A percentile compares a stretch with the other conserved stretches of the same genome.
Conservation (phyloP, 2,797 vertebrate genomes). For the Lithobates pipiens region DNA sequence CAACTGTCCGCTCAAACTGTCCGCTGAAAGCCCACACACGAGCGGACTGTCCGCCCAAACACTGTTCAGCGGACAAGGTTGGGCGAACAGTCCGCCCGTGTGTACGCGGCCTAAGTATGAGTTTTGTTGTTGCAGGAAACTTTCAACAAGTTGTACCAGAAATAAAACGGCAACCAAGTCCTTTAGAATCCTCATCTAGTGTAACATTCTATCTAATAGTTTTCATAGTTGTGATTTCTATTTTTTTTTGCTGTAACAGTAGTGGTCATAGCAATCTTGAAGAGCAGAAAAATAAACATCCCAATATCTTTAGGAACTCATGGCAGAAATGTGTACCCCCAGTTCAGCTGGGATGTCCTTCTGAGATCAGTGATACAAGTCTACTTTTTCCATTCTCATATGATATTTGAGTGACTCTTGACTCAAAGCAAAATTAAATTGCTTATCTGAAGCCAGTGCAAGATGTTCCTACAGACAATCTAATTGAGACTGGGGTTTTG, state of each 20-base stretch:
- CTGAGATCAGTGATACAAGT: conserved; percentile 46
- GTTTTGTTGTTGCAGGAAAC: conserved; percentile 85
- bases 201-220: conserved; percentile 24
- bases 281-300: conserved; percentile 14
- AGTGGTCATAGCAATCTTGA: not conserved
- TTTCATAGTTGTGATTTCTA: not conserved
- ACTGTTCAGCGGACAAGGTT: no score
- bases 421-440: conserved; percentile 65
- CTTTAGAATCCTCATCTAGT: conserved; percentile 2
- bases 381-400: conserved; percentile 55
- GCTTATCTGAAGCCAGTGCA: conserved; percentile 60
- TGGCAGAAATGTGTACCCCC: conserved; percentile 33
- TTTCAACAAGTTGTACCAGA: conserved; percentile 60
- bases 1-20: no score
- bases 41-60: no score
- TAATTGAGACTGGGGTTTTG: not conserved
- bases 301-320: conserved; percentile 21
- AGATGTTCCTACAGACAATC: not conserved
- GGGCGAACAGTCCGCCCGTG: no score
- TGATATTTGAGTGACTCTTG: conserved; percentile 62
- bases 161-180: conserved; percentile 9
- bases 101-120: no score
- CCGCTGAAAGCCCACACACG: no score
- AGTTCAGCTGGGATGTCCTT: conserved; percentile 19
- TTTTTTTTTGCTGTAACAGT: not conserved